A percentile compares a stretch with the other conserved stretches of the same genome.
These are phyloP conservation scores for Chrysolina oricalcia DNA, from an alignment of 2,888 invertebrate species.

Conservation along the genomic window DNA sequence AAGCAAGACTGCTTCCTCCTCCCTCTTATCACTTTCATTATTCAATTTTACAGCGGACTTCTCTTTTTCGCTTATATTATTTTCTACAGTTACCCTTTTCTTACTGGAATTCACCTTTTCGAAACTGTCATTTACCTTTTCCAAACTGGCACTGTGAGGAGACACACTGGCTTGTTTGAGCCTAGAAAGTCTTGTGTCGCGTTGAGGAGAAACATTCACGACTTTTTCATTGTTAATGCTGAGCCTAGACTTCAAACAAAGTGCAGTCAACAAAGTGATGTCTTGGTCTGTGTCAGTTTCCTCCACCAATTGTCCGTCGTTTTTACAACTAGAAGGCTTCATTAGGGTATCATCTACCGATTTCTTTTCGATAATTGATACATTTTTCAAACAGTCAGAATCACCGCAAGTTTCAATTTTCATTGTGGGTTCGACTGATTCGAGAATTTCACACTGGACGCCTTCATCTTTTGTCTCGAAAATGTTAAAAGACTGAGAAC, in stretches of 20 bases:
- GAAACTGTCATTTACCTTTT: neutral
- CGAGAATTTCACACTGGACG: constrained; percentile 4
- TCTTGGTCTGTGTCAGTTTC: neutral
- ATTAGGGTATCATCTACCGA: neutral
- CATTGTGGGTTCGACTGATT: neutral
- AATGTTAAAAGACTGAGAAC: neutral
- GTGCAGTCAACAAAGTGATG: neutral
- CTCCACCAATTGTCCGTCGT: neutral
- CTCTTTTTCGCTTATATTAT: neutral
- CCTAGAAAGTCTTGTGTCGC: constrained; percentile 4
- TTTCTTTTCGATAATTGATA: neutral
- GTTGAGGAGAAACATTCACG: neutral
- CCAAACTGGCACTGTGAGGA: constrained; percentile 7
- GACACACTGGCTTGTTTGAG: neutral
- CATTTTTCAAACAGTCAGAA: neutral
- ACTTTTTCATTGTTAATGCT: neutral
- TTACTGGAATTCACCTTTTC: neutral
- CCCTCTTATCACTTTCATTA: neutral
- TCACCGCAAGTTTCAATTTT: constrained; percentile 8
- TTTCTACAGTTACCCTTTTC: neutral
- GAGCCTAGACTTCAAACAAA: neutral
- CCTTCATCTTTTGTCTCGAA: neutral
- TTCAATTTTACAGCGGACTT: no score
- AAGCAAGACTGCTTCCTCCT: neutral
- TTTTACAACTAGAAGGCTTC: neutral